phyloP scores from a whole-genome alignment of 2,888 invertebrate species.

The Mylabris sibirica region DNA sequence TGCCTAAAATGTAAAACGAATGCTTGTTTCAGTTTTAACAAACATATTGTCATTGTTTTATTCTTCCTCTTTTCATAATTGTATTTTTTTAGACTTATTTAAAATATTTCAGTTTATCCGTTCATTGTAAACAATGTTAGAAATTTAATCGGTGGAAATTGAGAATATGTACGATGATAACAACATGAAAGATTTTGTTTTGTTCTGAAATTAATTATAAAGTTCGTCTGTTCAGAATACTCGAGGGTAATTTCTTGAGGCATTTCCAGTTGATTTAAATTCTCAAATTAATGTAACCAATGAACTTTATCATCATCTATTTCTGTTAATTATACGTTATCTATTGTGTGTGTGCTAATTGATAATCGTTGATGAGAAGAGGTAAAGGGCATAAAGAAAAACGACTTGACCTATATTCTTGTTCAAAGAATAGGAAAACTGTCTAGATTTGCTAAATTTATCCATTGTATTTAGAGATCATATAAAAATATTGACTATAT shows the following conservation, averaged over 20 bases:
- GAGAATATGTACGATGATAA: too few species aligned
- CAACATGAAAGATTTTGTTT: background rate
- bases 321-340: background rate
- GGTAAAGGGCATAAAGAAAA: background rate
- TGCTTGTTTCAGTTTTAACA: background rate
- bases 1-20: background rate
- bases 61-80: too few species aligned
- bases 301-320: background rate
- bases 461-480: too few species aligned
- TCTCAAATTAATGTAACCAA: background rate
- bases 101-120: background rate
- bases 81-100: too few species aligned
- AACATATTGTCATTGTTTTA: background rate
- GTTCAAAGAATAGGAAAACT: background rate
- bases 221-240: background rate
- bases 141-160: background rate
- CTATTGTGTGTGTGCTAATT: slow-evolving; percentile 9
- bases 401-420: slow-evolving; percentile 6
- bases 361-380: background rate
- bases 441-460: background rate
- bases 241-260: background rate
- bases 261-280: slow-evolving; percentile 10
- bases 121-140: background rate
- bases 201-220: background rate
- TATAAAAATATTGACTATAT: too few species aligned